These are phyloP conservation scores for Melanocharis versteri DNA, from an alignment of 2,113 vertebrate genomes.

Conservation along the genomic window DNA sequence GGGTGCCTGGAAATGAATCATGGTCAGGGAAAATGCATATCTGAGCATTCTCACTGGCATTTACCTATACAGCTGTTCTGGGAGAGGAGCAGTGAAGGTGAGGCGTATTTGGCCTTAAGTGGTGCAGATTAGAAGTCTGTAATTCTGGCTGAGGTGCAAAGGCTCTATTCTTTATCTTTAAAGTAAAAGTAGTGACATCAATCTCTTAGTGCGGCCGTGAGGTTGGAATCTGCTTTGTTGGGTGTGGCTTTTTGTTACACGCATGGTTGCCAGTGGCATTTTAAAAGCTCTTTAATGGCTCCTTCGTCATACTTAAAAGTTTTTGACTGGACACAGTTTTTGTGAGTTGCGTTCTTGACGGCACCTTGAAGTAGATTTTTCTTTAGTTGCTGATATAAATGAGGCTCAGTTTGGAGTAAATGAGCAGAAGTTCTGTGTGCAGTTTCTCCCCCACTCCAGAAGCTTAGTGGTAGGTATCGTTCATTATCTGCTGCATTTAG, in stretches of 20 bases:
- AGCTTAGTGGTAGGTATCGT: background rate
- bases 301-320: background rate
- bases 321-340: background rate
- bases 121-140: background rate
- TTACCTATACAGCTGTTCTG: background rate
- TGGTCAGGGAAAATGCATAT: background rate
- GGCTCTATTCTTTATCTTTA: background rate
- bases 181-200: background rate
- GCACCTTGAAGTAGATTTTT: background rate
- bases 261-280: background rate
- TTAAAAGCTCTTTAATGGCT: background rate
- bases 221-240: background rate
- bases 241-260: constrained; percentile 20
- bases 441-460: background rate
- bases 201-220: accelerated
- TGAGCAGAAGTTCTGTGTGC: background rate
- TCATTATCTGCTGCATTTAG: background rate
- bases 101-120: background rate
- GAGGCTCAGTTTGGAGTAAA: background rate
- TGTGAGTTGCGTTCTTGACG: background rate
- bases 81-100: background rate
- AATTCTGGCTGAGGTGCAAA: background rate
- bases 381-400: background rate
- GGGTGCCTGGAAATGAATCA: background rate
- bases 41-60: background rate